phyloP scores from a whole-genome alignment of 2,113 vertebrate genomes.

The Lepidothrix coronata region DNA sequence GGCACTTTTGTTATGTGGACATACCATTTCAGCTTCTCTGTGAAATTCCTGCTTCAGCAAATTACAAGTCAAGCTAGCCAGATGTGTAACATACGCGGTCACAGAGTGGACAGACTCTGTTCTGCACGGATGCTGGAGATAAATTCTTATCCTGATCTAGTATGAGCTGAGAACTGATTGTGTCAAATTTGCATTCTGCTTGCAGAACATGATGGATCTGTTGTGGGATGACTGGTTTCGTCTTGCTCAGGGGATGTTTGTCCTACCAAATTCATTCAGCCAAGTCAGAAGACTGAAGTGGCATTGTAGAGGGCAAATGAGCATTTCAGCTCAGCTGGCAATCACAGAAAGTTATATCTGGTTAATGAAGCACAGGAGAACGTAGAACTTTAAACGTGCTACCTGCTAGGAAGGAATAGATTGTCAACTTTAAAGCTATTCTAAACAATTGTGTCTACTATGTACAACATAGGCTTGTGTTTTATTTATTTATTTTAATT shows the following conservation, averaged over 20 bases:
- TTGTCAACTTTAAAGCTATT: not conserved
- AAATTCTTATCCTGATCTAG: not conserved
- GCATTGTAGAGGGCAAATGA: not conserved
- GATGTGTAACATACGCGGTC: not conserved
- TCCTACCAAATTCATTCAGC: not conserved
- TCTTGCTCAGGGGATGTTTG: not conserved
- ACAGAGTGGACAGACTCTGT: not conserved
- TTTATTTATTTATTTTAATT: not conserved
- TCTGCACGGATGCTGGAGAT: not conserved
- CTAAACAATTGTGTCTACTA: not conserved
- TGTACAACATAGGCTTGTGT: not conserved
- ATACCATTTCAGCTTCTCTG: not conserved
- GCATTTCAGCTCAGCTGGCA: not conserved
- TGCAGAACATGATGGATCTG: not conserved
- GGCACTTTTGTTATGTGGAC: not conserved
- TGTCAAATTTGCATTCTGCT: not conserved
- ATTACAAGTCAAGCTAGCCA: not conserved
- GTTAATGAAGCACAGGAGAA: not conserved
- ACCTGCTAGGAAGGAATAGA: not conserved
- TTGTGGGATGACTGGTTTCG: not conserved
- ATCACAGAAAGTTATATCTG: not conserved
- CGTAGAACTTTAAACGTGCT: not conserved
- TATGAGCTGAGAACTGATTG: not conserved
- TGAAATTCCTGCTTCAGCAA: not conserved
- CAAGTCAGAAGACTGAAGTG: not conserved